These are phyloP conservation scores for Epistrophe eligans DNA, from an alignment of 2,888 invertebrate species.

Conservation along the genomic window DNA sequence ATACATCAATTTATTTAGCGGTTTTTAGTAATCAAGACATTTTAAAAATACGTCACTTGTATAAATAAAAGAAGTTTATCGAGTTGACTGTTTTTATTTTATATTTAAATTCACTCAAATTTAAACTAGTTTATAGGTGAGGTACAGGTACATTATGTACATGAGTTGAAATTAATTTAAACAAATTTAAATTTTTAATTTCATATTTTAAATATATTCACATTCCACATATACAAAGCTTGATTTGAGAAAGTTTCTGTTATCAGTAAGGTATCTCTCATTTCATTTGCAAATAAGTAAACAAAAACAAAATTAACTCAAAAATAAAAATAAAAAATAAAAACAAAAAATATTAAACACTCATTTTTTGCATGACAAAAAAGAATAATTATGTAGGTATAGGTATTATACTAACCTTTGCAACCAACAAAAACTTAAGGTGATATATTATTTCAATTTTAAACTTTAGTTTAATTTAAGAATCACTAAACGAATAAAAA, in stretches of 20 bases:
- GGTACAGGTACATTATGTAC: too few relatives aligned
- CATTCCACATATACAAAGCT: background rate
- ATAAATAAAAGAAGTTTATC: background rate
- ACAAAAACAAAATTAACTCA: background rate
- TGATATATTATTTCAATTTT: background rate
- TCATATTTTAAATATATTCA: conserved; percentile 10
- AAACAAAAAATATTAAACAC: background rate
- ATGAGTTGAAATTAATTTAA: background rate
- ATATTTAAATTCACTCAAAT: background rate
- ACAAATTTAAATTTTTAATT: background rate
- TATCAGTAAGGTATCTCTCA: background rate
- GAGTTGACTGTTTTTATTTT: background rate
- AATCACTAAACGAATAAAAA: background rate
- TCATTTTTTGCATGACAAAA: background rate
- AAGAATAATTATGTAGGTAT: background rate
- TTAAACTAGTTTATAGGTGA: background rate
- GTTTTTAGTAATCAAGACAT: background rate
- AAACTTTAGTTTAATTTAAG: background rate
- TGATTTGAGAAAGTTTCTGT: background rate
- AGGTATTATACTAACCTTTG: conserved; percentile 2
- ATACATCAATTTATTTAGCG: background rate
- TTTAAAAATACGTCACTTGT: background rate
- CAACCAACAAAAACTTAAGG: background rate
- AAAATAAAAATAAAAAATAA: background rate
- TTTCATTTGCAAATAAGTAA: background rate